Percentiles rank a stretch among this genome's conserved stretches.
These are phyloP conservation scores for Phrixothrix hirtus DNA, from an alignment of 2,888 invertebrate genomes.

Conservation along the genomic window DNA sequence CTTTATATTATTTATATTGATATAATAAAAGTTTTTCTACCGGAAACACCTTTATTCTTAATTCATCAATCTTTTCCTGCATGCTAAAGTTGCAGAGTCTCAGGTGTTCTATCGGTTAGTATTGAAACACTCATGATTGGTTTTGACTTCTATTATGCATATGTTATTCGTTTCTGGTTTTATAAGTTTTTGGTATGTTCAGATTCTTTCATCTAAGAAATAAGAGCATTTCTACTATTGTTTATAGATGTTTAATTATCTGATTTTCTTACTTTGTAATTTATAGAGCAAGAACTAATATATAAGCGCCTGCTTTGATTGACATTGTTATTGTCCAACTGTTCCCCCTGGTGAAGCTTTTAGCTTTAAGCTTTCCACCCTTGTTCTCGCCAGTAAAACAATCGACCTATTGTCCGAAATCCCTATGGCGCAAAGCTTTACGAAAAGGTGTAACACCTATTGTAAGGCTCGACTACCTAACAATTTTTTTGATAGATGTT, in stretches of 20 bases:
- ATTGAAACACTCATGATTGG: constrained; percentile 27
- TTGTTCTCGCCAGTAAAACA: constrained; percentile 30
- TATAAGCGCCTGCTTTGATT: constrained; percentile 21
- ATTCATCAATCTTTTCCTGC: constrained; percentile 27
- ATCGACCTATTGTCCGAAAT: constrained; percentile 33
- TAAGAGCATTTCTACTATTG: neutral
- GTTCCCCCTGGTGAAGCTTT: constrained; percentile 23
- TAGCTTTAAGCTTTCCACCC: constrained; percentile 28
- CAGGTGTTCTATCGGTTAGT: constrained; percentile 28
- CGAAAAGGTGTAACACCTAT: constrained; percentile 22
- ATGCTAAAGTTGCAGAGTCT: constrained; percentile 20
- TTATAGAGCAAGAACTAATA: constrained; percentile 19
- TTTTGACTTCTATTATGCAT: constrained; percentile 20
- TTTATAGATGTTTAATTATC: constrained; percentile 4
- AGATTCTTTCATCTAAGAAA: constrained; percentile 1
- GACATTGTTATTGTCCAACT: constrained; percentile 26
- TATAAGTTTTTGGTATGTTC: constrained; percentile 12
- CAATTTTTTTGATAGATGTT: too few species aligned
- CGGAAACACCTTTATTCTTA: constrained; percentile 23
- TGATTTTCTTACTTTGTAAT: constrained; percentile 12
- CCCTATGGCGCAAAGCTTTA: constrained; percentile 23
- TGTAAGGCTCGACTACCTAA: constrained; percentile 13
- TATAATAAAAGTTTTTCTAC: constrained; percentile 13
- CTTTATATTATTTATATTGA: constrained; percentile 16
- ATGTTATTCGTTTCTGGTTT: constrained; percentile 17